phyloP scores from a whole-genome alignment of 2,797 vertebrate species.

The Spinus olivaceus region DNA sequence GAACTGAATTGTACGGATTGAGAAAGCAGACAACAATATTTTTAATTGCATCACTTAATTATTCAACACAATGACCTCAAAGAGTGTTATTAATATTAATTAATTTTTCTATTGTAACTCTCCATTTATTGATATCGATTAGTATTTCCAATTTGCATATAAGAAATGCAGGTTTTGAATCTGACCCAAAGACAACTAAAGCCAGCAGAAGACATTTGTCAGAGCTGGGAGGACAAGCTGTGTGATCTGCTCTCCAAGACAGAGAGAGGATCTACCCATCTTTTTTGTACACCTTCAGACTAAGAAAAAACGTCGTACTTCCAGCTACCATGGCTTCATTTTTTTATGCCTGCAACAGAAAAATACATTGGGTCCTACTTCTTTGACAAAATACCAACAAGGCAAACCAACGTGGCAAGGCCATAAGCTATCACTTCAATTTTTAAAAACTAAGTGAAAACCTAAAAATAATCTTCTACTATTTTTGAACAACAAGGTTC shows the following conservation, averaged over 20 bases:
- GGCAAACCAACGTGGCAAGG: neutral
- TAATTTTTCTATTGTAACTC: neutral
- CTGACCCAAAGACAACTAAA: neutral
- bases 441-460: neutral
- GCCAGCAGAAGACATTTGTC: neutral
- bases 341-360: neutral
- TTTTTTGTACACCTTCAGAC: neutral
- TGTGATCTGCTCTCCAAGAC: neutral
- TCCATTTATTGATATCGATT: neutral
- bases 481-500: neutral
- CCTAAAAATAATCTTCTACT: neutral
- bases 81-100: neutral
- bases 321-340: neutral
- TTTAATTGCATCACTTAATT: neutral
- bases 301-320: neutral
- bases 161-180: neutral
- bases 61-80: neutral
- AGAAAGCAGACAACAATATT: neutral
- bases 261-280: neutral
- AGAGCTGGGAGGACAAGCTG: neutral
- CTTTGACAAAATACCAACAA: neutral
- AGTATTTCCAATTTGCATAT: neutral
- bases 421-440: neutral
- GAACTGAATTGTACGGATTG: neutral
- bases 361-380: neutral